Conservation (phyloP, 2,113 vertebrate genomes). For the Carassius auratus region DNA sequence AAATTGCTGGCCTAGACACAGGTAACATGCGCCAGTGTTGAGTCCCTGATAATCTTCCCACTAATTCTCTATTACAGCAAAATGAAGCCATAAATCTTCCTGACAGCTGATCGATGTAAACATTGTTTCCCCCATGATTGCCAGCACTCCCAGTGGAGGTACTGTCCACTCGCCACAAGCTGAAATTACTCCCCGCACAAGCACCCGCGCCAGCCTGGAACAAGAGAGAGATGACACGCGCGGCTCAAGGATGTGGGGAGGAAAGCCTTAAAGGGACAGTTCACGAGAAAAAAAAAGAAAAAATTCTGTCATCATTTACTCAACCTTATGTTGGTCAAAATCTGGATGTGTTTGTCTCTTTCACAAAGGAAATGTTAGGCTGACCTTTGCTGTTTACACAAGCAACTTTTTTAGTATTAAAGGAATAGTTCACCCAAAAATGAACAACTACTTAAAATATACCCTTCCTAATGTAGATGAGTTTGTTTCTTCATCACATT, state of each 20-base stretch:
- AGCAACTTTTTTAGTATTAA: no score
- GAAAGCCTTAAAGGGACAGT: slow-evolving; percentile 65
- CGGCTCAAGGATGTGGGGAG: slow-evolving; percentile 73
- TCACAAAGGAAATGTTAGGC: neutral
- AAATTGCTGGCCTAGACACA: slow-evolving; percentile 99
- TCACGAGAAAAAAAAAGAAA: neutral
- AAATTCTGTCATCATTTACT: neutral
- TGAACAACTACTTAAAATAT: no score
- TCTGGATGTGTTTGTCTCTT: neutral
- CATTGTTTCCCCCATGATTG: slow-evolving; percentile 99
- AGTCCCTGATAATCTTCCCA: slow-evolving; percentile 99
- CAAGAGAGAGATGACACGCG: slow-evolving; percentile 63
- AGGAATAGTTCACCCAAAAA: no score
- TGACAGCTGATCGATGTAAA: slow-evolving; percentile 99
- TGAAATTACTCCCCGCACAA: slow-evolving; percentile 91
- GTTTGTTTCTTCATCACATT: no score
- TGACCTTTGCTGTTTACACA: neutral
- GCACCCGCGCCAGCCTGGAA: slow-evolving; percentile 70
- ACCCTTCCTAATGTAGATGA: no score
- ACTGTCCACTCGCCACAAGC: slow-evolving; percentile 97
- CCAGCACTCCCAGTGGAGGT: slow-evolving; percentile 98
- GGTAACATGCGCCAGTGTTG: slow-evolving; percentile 99
- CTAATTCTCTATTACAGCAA: slow-evolving; percentile 99
- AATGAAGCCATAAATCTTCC: slow-evolving; percentile 99
- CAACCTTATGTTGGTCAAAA: neutral